Evolutionary conservation across 2,797 vertebrate genomes (phyloP).

Genomic region (Myoxocephalus aenaeus): DNA sequence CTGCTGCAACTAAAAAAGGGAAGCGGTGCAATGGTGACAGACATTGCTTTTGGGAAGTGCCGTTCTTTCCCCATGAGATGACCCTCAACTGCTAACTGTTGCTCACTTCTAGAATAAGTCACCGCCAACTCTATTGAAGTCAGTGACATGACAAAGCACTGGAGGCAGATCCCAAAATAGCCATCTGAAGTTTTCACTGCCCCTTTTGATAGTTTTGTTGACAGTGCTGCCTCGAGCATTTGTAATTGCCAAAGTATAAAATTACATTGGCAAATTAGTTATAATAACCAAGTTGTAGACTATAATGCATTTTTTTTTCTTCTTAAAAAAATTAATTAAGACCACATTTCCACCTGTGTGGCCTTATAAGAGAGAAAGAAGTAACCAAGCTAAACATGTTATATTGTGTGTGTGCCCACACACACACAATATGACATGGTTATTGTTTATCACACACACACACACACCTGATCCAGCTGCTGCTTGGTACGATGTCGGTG

Average conservation of each 20-base stretch:
- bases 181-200: not conserved
- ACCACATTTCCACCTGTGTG: not conserved
- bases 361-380: not conserved
- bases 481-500: conserved; percentile 77
- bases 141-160: not conserved
- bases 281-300: not conserved
- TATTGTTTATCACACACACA: too few relatives aligned
- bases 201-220: not conserved
- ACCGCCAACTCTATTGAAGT: not conserved
- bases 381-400: not conserved
- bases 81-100: not conserved
- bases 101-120: not conserved
- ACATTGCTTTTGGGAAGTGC: conserved; percentile 21
- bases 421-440: too few relatives aligned
- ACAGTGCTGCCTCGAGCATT: not conserved
- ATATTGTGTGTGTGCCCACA: too few relatives aligned
- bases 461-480: conserved; percentile 88
- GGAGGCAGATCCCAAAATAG: not conserved
- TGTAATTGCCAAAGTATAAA: not conserved
- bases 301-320: not conserved
- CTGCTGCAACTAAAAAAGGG: conserved; percentile 15
- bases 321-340: not conserved
- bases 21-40: conserved; percentile 18
- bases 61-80: conserved; percentile 2
- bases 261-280: not conserved